Percentiles rank a stretch among this genome's conserved stretches.
These are phyloP conservation scores for Steinernema carpocapsae DNA, from an alignment of 2,888 invertebrate species.

Conservation along the genomic window DNA sequence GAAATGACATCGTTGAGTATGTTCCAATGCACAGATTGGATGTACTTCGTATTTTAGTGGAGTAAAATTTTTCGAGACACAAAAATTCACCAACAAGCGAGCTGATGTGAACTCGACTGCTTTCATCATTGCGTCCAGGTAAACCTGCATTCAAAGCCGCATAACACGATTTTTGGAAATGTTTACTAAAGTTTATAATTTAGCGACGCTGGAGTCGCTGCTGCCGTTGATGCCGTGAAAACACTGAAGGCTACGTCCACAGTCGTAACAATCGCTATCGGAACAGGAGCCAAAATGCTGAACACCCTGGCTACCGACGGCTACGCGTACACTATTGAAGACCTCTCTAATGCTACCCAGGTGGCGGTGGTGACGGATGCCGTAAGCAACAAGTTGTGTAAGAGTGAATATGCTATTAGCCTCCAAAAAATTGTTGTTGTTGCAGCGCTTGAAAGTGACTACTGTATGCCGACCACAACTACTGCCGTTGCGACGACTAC, in stretches of 20 bases:
- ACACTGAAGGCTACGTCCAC: background rate
- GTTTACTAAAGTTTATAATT: too few species aligned
- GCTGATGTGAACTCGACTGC: background rate
- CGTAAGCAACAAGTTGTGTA: background rate
- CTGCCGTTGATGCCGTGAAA: background rate
- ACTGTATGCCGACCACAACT: background rate
- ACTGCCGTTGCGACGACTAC: background rate
- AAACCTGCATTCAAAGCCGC: background rate
- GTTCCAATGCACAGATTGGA: background rate
- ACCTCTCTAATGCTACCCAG: background rate
- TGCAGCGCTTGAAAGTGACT: background rate
- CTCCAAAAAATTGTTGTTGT: too few species aligned
- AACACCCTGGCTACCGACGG: background rate
- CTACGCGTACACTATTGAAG: background rate
- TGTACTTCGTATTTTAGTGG: background rate
- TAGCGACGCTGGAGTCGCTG: conserved; percentile 3
- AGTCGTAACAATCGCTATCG: background rate
- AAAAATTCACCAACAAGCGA: background rate
- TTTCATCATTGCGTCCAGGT: conserved; percentile 18
- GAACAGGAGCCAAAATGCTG: background rate
- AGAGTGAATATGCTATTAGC: too few species aligned
- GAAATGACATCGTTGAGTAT: conserved; percentile 1
- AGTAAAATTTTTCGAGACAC: background rate
- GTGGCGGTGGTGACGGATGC: background rate
- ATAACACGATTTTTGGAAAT: too few species aligned